A percentile compares a stretch with the other conserved stretches of the same genome.
Conservation (phyloP, 2,888 invertebrate genomes). For the Lordiphosa fenestrarum region DNA sequence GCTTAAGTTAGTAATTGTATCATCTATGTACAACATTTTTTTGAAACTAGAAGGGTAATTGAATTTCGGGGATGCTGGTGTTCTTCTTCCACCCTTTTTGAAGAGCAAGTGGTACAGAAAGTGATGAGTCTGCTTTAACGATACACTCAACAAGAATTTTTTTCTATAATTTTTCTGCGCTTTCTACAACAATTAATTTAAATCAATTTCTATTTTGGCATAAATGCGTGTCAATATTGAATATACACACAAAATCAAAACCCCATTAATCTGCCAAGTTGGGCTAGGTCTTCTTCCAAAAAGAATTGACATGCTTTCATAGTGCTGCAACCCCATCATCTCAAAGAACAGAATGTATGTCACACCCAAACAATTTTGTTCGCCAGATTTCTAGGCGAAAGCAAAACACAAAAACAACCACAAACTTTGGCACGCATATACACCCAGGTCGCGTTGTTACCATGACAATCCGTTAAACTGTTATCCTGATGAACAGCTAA, state of each 20-base stretch:
- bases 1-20: too few species aligned
- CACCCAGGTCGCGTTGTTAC: conserved; percentile 34
- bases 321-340: conserved; percentile 39
- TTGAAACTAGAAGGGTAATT: too few species aligned
- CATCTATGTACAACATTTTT: too few species aligned
- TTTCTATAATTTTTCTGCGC: background rate
- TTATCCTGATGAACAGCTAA: conserved; percentile 55
- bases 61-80: too few species aligned
- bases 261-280: conserved; percentile 20
- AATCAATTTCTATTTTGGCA: too few species aligned
- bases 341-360: conserved; percentile 53
- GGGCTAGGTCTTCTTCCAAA: conserved; percentile 39
- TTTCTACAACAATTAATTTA: conserved; percentile 23
- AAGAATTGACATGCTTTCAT: conserved; percentile 17
- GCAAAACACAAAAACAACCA: conserved; percentile 14
- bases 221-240: conserved; percentile 50
- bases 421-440: conserved; percentile 49
- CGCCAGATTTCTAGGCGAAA: too few species aligned
- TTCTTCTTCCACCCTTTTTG: too few species aligned
- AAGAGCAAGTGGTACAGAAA: too few species aligned
- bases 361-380: conserved; percentile 45
- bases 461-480: conserved; percentile 55
- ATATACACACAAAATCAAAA: conserved; percentile 30
- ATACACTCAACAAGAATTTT: too few species aligned
- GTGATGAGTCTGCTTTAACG: too few species aligned